Evolutionary conservation across 2,113 vertebrate genomes (phyloP), one percentile per base, ranked within the genome.

Genomic region (Oncorhynchus gorbuscha): DNA sequence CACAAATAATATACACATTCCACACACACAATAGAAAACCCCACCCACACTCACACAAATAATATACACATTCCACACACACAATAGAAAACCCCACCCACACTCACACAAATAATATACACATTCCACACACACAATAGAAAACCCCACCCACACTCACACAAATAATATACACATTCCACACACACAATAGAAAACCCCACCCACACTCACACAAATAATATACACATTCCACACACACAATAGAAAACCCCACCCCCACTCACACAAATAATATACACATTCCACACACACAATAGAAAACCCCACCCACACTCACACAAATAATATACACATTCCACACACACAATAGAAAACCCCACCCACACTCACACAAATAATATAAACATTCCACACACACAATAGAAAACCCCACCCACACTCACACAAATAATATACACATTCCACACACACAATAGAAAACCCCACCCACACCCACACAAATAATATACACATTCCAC

Each of bases 161-260:
- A 1, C 26, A 69, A 69, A 45, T n/a, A 24, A 72, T 55, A 55
- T 30, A 58, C 26, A 55, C 70, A 72, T n/a, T 16, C 35, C 32
- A 71, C 35, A 9, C 18, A 78, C 71, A 78, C 20, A 16, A 2
- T 12, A 20, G 30, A 71, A 49, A 68, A 32, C n/a, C 18, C 26
- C 30, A 61, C 71, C 30, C 24, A 72, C 30, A 28, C 26, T 26
- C 26, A 26, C 26, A 1, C 26, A 69, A 69, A 45, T n/a, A 24
- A 72, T 55, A 55, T 30, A 58, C 26, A 55, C 70, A 72, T n/a
- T 16, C 35, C 32, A 71, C 35, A 9, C 18, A 78, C 71, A 78
- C 20, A 16, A 2, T 12, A 20, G 30, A 71, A 49, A 68, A 32
- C n/a, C 18, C 26, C 30, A 61, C 71, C 30, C 24, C 61, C 30